These are phyloP conservation scores for Iphiclides podalirius DNA, from an alignment of 2,888 invertebrate species.

Conservation along the genomic window DNA sequence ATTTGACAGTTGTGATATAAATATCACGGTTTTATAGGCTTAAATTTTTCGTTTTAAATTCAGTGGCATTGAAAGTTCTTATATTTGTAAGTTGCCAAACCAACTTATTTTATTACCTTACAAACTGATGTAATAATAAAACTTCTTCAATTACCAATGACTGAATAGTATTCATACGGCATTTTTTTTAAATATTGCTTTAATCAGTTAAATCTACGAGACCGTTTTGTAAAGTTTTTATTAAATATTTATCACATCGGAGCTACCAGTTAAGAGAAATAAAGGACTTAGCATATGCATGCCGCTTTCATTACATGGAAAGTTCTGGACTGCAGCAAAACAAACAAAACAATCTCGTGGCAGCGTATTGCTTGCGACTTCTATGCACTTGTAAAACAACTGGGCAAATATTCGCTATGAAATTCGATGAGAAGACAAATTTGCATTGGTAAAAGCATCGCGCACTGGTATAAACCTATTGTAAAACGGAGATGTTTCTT, in stretches of 20 bases:
- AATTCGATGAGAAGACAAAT: not conserved
- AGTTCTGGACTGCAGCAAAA: conserved; percentile 14
- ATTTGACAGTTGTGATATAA: too few relatives aligned
- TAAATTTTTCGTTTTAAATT: too few relatives aligned
- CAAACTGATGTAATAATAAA: too few relatives aligned
- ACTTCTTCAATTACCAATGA: too few relatives aligned
- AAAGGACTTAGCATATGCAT: conserved; percentile 10
- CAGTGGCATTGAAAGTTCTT: too few relatives aligned
- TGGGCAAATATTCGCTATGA: not conserved
- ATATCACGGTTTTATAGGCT: too few relatives aligned
- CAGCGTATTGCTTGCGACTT: conserved; percentile 5
- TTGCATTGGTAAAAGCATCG: not conserved
- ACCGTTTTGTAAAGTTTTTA: not conserved
- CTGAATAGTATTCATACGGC: too few relatives aligned
- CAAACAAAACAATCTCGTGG: conserved; percentile 6
- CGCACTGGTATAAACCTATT: too few relatives aligned
- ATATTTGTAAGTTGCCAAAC: too few relatives aligned
- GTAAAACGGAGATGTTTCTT: too few relatives aligned
- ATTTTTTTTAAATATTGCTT: not conserved
- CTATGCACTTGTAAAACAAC: conserved; percentile 3
- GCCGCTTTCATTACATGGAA: conserved; percentile 7
- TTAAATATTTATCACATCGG: not conserved
- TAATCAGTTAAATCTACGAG: not conserved
- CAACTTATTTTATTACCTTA: too few relatives aligned
- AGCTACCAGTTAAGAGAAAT: not conserved